Conservation (phyloP, 2,113 vertebrate species). For the Scolopax mira region DNA sequence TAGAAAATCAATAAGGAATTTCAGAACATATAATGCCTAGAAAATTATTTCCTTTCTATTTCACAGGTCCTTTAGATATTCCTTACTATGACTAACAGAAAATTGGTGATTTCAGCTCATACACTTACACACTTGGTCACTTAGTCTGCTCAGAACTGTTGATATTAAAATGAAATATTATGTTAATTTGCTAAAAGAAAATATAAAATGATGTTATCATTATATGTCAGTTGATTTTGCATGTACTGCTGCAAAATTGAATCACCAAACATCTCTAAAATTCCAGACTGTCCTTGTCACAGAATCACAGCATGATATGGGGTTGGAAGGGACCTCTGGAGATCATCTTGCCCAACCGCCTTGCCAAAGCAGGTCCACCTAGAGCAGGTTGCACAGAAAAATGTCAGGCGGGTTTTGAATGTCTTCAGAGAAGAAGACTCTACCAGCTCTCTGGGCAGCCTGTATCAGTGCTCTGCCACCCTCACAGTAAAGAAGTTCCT, state of each 20-base stretch:
- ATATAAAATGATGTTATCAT: fast-evolving
- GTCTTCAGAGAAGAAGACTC: too few relatives aligned
- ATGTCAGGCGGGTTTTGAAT: too few relatives aligned
- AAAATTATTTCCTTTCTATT: not conserved
- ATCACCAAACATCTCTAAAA: not conserved
- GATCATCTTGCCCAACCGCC: too few relatives aligned
- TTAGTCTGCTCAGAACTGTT: not conserved
- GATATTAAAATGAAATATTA: not conserved
- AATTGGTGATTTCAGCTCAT: not conserved
- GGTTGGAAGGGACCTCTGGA: too few relatives aligned
- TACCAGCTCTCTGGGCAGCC: too few relatives aligned
- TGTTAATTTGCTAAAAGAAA: not conserved
- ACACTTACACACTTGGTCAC: not conserved
- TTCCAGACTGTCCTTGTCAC: not conserved
- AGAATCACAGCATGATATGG: too few relatives aligned
- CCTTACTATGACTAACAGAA: not conserved
- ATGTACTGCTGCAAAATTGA: fast-evolving
- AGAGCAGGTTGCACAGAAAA: too few relatives aligned
- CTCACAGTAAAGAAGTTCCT: too few relatives aligned
- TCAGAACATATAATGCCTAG: not conserved
- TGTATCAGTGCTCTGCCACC: too few relatives aligned
- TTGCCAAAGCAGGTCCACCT: too few relatives aligned
- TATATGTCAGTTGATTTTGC: not conserved
- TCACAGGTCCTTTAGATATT: not conserved
- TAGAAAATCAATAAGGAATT: not conserved